Base-by-base conservation (phyloP, 2,888 invertebrate genomes). In the Pseudococcus jackbeardsleyi region DNA sequence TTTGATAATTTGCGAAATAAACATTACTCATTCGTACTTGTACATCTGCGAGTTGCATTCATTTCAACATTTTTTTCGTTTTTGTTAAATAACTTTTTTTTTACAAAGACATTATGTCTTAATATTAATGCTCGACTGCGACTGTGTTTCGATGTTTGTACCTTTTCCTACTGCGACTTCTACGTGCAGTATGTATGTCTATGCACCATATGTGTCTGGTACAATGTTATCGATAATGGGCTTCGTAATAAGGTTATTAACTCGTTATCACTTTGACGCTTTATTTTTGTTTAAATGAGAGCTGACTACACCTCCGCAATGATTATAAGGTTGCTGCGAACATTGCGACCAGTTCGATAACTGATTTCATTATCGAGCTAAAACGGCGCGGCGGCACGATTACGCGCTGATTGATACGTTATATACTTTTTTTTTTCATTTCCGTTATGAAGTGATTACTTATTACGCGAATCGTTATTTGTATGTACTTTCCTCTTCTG, bases 211-310 rank as follows among this genome's bases (percentile, higher is more conserved):
- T n/a, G n/a, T n/a, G n/a, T n/a, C n/a, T n/a, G n/a, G n/a, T n/a
- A n/a, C n/a, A n/a, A n/a, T n/a, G n/a, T 39, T 39, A 7, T 39
- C 7, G 39, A 39, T 39, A 7, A 39, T 39, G 2, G 54, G 54
- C 54, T 15, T 1, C 54, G 54, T 17, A n/a, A 15, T 54, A 54
- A 7, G 54, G 54, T 54, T 54, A 54, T n/a, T 54, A 54, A 54
- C 54, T n/a, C n/a, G 54, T 54, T 54, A 64, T 64, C 64, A 64
- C 8, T 64, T 64, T n/a, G 64, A 64, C 19, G 64, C 19, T 64
- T 64, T 64, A 22, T 64, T 64, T 64, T 11, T 22, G 64, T 64
- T 64, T 19, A 22, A 64, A 64, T 19, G 64, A 8, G 19, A 64
- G 64, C 64, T 22, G 22, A 64, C 64, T 39, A 39, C 3, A 64